Percentiles rank a stretch among this genome's conserved stretches.
Conservation (phyloP, 2,888 invertebrate genomes). For the Epistrophe eligans region DNA sequence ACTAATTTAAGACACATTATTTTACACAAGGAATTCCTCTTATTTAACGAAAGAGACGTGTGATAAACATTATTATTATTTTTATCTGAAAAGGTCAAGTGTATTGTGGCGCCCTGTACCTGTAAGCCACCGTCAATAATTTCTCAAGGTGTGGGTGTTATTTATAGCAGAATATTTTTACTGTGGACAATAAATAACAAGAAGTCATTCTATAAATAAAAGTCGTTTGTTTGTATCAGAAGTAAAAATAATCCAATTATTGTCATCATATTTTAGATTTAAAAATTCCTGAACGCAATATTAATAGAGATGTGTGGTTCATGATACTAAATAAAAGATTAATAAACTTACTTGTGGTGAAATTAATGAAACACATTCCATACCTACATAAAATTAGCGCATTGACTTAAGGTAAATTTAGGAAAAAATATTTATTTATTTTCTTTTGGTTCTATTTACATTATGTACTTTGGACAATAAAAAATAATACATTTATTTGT, state of each 20-base stretch:
- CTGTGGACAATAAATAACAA: constrained; percentile 59
- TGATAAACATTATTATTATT: constrained; percentile 43
- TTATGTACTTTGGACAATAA: background rate
- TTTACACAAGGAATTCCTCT: background rate
- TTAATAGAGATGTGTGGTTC: constrained; percentile 61
- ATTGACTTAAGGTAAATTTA: constrained; percentile 39
- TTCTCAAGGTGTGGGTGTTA: constrained; percentile 59
- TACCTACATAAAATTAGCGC: background rate
- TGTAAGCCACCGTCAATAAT: constrained; percentile 6
- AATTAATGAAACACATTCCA: constrained; percentile 54
- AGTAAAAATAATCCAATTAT: constrained; percentile 66
- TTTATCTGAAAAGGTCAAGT: constrained; percentile 56
- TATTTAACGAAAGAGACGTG: constrained; percentile 8
- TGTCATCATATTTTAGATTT: constrained; percentile 70
- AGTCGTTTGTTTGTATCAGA: constrained; percentile 71
- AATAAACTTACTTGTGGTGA: constrained; percentile 30
- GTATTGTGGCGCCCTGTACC: constrained; percentile 33
- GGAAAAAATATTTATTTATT: background rate
- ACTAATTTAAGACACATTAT: background rate
- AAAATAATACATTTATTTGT: no score
- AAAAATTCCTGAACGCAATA: constrained; percentile 64
- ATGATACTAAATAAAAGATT: constrained; percentile 38
- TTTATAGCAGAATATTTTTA: constrained; percentile 64
- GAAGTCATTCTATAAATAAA: constrained; percentile 73
- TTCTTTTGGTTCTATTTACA: background rate